Base-by-base conservation (phyloP, 2,113 vertebrate genomes). In the Blennius ocellaris region DNA sequence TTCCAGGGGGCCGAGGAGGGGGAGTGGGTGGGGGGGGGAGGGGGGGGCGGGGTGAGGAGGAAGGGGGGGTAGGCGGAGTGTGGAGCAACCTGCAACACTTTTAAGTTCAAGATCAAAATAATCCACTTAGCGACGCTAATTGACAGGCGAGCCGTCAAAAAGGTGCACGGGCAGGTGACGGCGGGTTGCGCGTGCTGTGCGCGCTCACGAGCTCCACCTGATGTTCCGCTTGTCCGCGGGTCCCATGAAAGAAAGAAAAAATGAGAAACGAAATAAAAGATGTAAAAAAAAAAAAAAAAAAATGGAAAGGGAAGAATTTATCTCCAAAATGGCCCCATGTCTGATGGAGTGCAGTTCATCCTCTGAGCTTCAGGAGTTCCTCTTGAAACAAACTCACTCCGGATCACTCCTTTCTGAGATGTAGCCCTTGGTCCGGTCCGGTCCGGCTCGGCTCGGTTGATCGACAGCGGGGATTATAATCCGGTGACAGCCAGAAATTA, bases 301-400 rank as follows among this genome's bases (percentile, higher is more conserved):
- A 8, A 6, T 30, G 11, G 6, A 15, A 21, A 6, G 3, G 1
- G 44, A 54, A 47, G 69, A 39, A 6, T 58, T 84, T 87, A 87
- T 84, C 72, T 89, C 85, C 84, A 72, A 70, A 78, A 84, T 76
- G 83, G 76, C 73, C 74, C 68, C 91, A 88, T 90, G 86, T 8
- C 11, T 51, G 36, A 30, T 8, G 56, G 47, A n/a, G 21, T 72
- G 57, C 76, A 83, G 50, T 73, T 66, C 87, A 90, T 91, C 71
- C 76, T 57, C 37, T 64, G 12, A 2, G n/a, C 6, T 60, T 0
- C 63, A 41, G 73, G 75, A 83, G 83, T 45, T 69, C 81, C 77
- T 69, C 80, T 75, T 68, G 72, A 6, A 10, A 43, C 41, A 43
- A 43, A 15, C 15, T 15, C 6, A 48, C 5, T 7, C 45, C 45